A percentile compares a stretch with the other conserved stretches of the same genome.
phyloP scores from a whole-genome alignment of 2,888 invertebrate species.

The Hirtodrosophila cameraria region DNA sequence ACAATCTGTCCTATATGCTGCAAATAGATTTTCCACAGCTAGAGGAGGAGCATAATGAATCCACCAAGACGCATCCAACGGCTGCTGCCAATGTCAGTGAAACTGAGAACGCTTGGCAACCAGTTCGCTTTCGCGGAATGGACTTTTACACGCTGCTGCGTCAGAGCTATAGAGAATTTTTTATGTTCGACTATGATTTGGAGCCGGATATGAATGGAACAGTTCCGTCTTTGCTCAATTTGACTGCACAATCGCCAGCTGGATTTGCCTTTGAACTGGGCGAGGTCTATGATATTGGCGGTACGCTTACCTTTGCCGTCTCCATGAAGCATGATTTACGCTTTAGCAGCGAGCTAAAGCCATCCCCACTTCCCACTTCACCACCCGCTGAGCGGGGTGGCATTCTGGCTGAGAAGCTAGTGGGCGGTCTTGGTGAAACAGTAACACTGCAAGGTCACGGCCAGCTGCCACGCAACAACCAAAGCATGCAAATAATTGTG shows the following conservation, averaged over 20 bases:
- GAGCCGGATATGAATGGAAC: conserved; percentile 87
- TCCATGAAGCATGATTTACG: conserved; percentile 87
- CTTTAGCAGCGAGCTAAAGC: conserved; percentile 59
- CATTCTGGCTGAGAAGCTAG: conserved; percentile 81
- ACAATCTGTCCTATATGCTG: conserved; percentile 68
- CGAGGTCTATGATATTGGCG: conserved; percentile 91
- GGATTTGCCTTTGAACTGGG: conserved; percentile 89
- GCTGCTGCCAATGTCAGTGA: background rate
- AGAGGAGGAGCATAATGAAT: conserved; percentile 40
- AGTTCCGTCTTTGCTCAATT: conserved; percentile 87
- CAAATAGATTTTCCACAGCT: conserved; percentile 72
- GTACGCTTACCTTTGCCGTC: conserved; percentile 89
- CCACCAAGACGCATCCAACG: conserved; percentile 7
- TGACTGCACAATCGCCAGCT: conserved; percentile 87
- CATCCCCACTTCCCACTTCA: conserved; percentile 49
- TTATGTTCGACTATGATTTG: conserved; percentile 90
- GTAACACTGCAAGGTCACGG: conserved; percentile 23
- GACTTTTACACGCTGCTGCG: conserved; percentile 84
- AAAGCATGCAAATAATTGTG: conserved; percentile 85
- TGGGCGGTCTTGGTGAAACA: conserved; percentile 63
- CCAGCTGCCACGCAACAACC: conserved; percentile 72
- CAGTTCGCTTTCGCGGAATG: conserved; percentile 72
- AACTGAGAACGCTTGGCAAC: conserved; percentile 59
- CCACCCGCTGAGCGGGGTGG: conserved; percentile 69
- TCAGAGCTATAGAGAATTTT: conserved; percentile 90